These are phyloP conservation scores for Halichoeres trimaculatus DNA, from an alignment of 2,113 vertebrate species.

Conservation along the genomic window DNA sequence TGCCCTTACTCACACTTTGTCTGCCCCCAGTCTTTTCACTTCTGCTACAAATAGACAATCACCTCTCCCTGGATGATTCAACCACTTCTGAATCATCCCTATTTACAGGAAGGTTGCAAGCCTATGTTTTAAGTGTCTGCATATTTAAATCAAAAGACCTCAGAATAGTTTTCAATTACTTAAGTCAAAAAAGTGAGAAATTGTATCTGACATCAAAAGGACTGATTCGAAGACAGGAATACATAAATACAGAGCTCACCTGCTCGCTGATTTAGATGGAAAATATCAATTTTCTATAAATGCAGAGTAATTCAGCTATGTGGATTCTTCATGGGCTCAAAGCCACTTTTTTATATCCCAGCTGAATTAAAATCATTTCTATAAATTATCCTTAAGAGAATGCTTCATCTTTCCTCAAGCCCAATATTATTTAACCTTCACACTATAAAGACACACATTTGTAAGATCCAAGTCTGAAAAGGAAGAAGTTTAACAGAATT, in stretches of 20 bases:
- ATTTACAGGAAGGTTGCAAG: slow-evolving; percentile 44
- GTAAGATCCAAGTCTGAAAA: too few species aligned
- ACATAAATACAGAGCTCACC: too few species aligned
- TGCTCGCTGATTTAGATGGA: not conserved
- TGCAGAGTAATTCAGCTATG: slow-evolving; percentile 2
- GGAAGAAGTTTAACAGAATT: too few species aligned
- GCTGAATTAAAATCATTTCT: not conserved
- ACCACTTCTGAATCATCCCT: slow-evolving; percentile 52
- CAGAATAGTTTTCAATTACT: slow-evolving; percentile 19
- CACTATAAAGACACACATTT: too few species aligned
- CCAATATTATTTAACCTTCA: not conserved
- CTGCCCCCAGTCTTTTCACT: slow-evolving; percentile 54
- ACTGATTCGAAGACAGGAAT: too few species aligned
- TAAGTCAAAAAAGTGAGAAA: slow-evolving; percentile 33
- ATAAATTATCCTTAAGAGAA: not conserved
- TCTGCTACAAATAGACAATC: slow-evolving; percentile 50
- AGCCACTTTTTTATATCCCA: too few species aligned
- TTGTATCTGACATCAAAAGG: not conserved
- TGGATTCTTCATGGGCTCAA: not conserved
- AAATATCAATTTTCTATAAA: not conserved
- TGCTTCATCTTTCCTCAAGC: not conserved
- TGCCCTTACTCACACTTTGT: slow-evolving; percentile 50
- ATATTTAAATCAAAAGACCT: slow-evolving; percentile 3
- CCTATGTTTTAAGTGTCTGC: slow-evolving; percentile 28
- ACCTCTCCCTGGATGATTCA: slow-evolving; percentile 54